Percentiles rank a stretch among this genome's conserved stretches.
phyloP scores from a whole-genome alignment of 2,113 vertebrate species.

The Dromas ardeola region DNA sequence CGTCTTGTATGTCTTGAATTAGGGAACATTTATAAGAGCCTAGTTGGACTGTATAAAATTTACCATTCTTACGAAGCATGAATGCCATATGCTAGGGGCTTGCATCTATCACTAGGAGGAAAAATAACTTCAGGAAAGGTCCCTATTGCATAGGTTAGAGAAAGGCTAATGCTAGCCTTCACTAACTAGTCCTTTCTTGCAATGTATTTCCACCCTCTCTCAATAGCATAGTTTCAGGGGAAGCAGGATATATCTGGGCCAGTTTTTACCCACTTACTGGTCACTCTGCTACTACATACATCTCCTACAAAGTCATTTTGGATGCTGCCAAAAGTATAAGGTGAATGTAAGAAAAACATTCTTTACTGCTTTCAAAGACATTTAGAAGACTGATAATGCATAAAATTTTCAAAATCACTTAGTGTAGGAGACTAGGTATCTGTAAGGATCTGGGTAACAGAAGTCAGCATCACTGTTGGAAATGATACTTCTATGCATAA shows the following conservation, averaged over 20 bases:
- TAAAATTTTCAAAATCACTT: neutral
- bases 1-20: neutral
- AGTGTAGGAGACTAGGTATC: neutral
- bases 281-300: neutral
- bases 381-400: neutral
- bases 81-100: neutral
- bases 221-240: neutral
- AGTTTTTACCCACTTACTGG: neutral
- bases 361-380: neutral
- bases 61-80: neutral
- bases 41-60: neutral
- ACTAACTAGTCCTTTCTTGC: neutral
- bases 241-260: neutral
- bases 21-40: neutral
- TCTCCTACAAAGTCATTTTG: neutral
- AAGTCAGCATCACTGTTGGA: neutral
- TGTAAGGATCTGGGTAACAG: neutral
- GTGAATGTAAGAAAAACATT: neutral
- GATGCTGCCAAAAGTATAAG: neutral
- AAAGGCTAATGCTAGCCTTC: neutral
- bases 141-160: neutral
- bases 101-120: neutral
- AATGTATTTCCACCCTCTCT: neutral
- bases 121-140: neutral
- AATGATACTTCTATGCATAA: neutral